phyloP scores from a whole-genome alignment of 1,140 invertebrate species.

The Tetragnatha versicolor region DNA sequence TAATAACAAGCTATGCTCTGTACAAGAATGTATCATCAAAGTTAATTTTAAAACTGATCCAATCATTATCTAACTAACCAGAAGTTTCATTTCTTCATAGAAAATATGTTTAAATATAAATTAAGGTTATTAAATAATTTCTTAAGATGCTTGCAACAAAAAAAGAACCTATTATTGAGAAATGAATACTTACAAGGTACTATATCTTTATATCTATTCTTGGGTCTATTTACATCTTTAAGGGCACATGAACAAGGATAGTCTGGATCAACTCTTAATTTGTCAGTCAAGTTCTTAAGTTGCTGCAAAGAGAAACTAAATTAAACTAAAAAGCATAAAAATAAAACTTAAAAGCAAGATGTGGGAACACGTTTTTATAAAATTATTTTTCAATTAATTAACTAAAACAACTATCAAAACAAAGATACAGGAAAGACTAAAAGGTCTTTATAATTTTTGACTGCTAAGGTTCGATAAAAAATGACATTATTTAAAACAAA shows the following conservation, averaged over 20 bases:
- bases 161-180: neutral
- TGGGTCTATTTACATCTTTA: constrained; percentile 71
- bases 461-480: too few species aligned
- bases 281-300: constrained; percentile 68
- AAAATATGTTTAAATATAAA: neutral
- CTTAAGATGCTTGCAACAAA: neutral
- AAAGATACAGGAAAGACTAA: too few species aligned
- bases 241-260: constrained; percentile 70
- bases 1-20: neutral
- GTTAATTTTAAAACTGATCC: neutral
- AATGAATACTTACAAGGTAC: constrained; percentile 72
- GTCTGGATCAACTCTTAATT: constrained; percentile 63
- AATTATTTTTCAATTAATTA: too few species aligned
- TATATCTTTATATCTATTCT: constrained; percentile 78
- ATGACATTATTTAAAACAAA: too few species aligned
- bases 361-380: neutral
- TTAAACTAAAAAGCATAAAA: neutral
- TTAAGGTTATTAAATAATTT: neutral
- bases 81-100: neutral
- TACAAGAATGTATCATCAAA: neutral
- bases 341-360: neutral
- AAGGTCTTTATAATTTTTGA: too few species aligned
- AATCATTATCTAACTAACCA: neutral
- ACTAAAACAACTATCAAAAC: too few species aligned
- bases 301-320: constrained; percentile 60